These are phyloP conservation scores for Euphydryas editha DNA, from an alignment of 2,888 invertebrate species.

Conservation along the genomic window DNA sequence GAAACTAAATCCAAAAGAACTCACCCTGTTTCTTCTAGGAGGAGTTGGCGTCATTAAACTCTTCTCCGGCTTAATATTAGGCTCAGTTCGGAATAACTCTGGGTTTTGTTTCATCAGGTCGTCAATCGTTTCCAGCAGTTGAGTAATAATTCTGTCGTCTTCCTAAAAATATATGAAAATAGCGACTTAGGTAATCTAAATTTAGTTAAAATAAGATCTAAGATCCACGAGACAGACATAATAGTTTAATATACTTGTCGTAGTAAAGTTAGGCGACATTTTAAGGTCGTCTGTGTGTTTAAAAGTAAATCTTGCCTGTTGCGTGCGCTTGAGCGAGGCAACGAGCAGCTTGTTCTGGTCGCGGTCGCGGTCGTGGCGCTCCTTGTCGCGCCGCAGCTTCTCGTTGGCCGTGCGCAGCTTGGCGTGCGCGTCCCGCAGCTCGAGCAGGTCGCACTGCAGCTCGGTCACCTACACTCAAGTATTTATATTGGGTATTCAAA, in stretches of 20 bases:
- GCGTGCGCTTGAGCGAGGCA: conserved; percentile 74
- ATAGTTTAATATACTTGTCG: no score
- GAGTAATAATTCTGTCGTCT: conserved; percentile 89
- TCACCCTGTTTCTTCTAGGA: conserved; percentile 86
- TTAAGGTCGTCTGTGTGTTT: no score
- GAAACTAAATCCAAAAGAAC: not conserved
- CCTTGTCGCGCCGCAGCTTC: conserved; percentile 93
- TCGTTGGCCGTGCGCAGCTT: conserved; percentile 95
- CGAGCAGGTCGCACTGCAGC: conserved; percentile 93
- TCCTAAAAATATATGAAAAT: conserved; percentile 75
- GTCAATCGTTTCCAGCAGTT: conserved; percentile 90
- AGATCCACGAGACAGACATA: not conserved
- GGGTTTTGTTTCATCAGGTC: conserved; percentile 91
- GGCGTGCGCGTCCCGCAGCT: conserved; percentile 95
- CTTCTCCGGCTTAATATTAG: conserved; percentile 67
- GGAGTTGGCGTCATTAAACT: conserved; percentile 87
- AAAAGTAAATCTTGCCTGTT: conserved; percentile 68
- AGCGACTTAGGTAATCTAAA: conserved; percentile 49
- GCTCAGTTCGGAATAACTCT: conserved; percentile 79
- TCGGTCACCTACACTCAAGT: conserved; percentile 80
- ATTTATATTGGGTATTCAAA: no score
- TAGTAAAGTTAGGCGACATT: no score
- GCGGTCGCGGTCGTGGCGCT: conserved; percentile 91
- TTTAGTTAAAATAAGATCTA: not conserved
- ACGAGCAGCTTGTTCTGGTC: conserved; percentile 83